A percentile compares a stretch with the other conserved stretches of the same genome.
Evolutionary conservation across 2,113 vertebrate species (phyloP).

Genomic region (Machaerirhynchus nigripectus): DNA sequence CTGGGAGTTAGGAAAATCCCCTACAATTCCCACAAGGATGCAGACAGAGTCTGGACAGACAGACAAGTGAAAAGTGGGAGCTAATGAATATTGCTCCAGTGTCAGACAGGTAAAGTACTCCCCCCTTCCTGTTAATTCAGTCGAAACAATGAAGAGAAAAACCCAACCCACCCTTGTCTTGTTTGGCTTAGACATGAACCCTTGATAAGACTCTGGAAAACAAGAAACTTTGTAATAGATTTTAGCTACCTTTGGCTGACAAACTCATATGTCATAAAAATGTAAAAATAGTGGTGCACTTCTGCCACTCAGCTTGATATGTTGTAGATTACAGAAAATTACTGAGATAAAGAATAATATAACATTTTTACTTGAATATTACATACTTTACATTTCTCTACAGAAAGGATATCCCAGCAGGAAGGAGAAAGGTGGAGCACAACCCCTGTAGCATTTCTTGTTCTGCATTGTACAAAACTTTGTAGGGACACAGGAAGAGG

Average conservation of each 20-base stretch:
- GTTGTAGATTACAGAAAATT: conserved; percentile 48
- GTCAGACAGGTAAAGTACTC: conserved; percentile 77
- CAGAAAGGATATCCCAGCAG: conserved; percentile 87
- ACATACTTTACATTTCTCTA: conserved; percentile 73
- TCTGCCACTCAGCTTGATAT: conserved; percentile 16
- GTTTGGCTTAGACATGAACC: conserved; percentile 76
- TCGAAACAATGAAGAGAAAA: conserved; percentile 75
- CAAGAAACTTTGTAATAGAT: conserved; percentile 48
- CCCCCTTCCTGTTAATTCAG: conserved; percentile 75
- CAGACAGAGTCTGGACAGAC: conserved; percentile 45
- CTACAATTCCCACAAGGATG: conserved; percentile 25
- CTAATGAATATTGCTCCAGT: conserved; percentile 55
- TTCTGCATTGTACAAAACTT: conserved; percentile 79
- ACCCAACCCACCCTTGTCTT: conserved; percentile 70
- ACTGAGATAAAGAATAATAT: conserved; percentile 67
- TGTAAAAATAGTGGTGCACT: background rate
- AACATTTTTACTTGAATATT: conserved; percentile 72
- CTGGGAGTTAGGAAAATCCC: background rate
- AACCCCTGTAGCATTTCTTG: conserved; percentile 68
- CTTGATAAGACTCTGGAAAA: conserved; percentile 76
- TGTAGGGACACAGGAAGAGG: conserved; percentile 81
- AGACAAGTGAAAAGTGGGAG: conserved; percentile 68
- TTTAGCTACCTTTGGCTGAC: conserved; percentile 65
- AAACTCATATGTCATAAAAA: conserved; percentile 49
- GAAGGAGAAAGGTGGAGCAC: conserved; percentile 86